Base-by-base conservation (phyloP, 2,797 vertebrate genomes). In the Gymnothorax javanicus region DNA sequence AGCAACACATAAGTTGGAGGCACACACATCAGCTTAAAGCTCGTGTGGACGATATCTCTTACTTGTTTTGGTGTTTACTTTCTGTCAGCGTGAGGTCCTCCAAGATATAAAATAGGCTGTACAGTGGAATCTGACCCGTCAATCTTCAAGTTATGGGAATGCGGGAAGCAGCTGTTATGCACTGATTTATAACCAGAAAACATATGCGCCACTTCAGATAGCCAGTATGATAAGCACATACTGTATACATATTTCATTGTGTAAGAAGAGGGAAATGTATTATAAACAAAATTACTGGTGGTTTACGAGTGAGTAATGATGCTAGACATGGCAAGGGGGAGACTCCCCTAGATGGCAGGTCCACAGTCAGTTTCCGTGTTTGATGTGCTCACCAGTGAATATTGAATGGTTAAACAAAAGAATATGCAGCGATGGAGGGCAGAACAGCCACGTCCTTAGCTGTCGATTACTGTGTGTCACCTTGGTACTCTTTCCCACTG, bases 401-500 rank as follows among this genome's bases (percentile, higher is more conserved):
- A 23, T 54, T 81, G 52, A 23, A 81, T 9, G 77, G 77, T 33
- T 54, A 54, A 20, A 2, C 11, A 1, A 81, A 81, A 56, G 7
- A 20, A 20, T 3, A 23, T 50, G 73, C 52, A 6, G 77, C 3
- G 77, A 56, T 7, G 52, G 52, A 54, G 11, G 20, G 77, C 5
- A 23, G 77, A 52, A 81, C 50, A 13, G 6, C 50, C 52, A 8
- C 56, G 77, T 81, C 77, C 77, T 81, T 81, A 52, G 8, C 50
- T 54, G 50, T 1, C 20, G 8, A 81, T 81, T 81, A 52, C 54
- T 81, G 50, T 54, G 75, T 81, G 77, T 81, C 77, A 81, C 77
- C 52, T 54, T 81, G 77, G 50, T 56, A 7, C 23, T 23, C 52
- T 56, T 23, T 23, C 23, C 6, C 7, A 20, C 13, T n/a, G 77